Evolutionary conservation across 2,888 invertebrate species (phyloP).

Genomic region (Agelastica alni): DNA sequence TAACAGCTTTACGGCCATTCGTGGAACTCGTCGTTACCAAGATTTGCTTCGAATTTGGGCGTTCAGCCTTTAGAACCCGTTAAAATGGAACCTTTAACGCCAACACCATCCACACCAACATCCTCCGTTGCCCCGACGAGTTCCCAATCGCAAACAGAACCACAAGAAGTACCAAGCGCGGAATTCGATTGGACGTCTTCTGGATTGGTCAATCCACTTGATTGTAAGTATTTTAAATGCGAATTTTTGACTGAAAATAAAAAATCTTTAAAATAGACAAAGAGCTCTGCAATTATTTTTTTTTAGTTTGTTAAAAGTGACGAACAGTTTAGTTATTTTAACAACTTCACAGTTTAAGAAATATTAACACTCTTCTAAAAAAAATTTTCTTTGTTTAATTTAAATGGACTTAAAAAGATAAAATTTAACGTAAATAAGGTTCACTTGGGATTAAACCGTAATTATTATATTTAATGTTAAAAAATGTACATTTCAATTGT

Average conservation of each 20-base stretch:
- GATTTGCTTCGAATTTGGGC: constrained; percentile 85
- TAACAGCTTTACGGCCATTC: constrained; percentile 83
- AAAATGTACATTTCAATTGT: too few relatives aligned
- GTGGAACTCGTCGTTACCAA: constrained; percentile 81
- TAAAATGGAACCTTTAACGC: constrained; percentile 59
- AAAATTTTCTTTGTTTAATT: too few relatives aligned
- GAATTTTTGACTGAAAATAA: background rate
- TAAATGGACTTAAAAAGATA: too few relatives aligned
- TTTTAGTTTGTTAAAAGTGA: background rate
- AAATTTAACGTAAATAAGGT: too few relatives aligned
- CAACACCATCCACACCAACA: constrained; percentile 31
- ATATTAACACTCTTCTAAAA: too few relatives aligned
- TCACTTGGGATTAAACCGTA: too few relatives aligned
- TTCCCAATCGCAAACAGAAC: constrained; percentile 24
- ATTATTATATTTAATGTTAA: too few relatives aligned
- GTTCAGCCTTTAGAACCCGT: constrained; percentile 77
- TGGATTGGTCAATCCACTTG: constrained; percentile 73
- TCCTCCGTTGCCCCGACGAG: constrained; percentile 32
- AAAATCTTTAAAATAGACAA: background rate
- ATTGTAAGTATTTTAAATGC: constrained; percentile 59
- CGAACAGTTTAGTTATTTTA: background rate
- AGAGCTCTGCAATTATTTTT: too few relatives aligned
- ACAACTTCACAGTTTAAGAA: too few relatives aligned
- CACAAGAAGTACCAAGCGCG: constrained; percentile 62
- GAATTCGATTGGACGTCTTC: constrained; percentile 78